phyloP scores from a whole-genome alignment of 2,797 vertebrate species.

The Manis javanica region DNA sequence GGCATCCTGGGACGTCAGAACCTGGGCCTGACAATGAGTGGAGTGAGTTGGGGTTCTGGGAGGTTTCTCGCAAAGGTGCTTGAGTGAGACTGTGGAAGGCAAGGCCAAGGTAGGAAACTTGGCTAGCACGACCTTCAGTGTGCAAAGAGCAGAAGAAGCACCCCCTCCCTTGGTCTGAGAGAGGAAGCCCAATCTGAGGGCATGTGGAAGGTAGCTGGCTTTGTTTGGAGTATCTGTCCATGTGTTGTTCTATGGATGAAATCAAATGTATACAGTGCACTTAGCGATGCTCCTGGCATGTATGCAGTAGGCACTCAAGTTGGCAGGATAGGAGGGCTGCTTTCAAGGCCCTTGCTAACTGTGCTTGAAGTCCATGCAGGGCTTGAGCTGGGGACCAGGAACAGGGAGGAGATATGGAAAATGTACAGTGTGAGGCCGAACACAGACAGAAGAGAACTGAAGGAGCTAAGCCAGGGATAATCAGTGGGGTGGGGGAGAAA shows the following conservation, averaged over 20 bases:
- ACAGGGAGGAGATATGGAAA: background rate
- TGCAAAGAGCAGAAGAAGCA: background rate
- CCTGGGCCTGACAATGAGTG: background rate
- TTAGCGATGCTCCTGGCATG: background rate
- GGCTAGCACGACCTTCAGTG: background rate
- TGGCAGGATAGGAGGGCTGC: background rate
- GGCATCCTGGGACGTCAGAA: conserved; percentile 35
- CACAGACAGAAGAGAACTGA: background rate
- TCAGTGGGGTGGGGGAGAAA: background rate
- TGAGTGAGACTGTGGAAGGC: background rate
- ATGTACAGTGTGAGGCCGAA: background rate
- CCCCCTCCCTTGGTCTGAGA: background rate
- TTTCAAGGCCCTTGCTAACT: background rate
- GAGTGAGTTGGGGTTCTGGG: background rate
- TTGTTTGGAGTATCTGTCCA: background rate
- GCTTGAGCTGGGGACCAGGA: background rate
- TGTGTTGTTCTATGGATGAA: background rate
- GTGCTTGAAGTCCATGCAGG: background rate
- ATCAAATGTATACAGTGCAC: background rate
- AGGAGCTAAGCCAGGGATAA: background rate
- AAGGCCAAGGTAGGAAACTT: background rate
- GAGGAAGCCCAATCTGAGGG: background rate
- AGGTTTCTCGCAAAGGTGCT: background rate
- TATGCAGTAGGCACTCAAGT: background rate
- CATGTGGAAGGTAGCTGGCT: background rate